Percentiles rank a stretch among this genome's conserved stretches.
Conservation (phyloP, 2,888 invertebrate genomes). For the Diadegma fenestrale region DNA sequence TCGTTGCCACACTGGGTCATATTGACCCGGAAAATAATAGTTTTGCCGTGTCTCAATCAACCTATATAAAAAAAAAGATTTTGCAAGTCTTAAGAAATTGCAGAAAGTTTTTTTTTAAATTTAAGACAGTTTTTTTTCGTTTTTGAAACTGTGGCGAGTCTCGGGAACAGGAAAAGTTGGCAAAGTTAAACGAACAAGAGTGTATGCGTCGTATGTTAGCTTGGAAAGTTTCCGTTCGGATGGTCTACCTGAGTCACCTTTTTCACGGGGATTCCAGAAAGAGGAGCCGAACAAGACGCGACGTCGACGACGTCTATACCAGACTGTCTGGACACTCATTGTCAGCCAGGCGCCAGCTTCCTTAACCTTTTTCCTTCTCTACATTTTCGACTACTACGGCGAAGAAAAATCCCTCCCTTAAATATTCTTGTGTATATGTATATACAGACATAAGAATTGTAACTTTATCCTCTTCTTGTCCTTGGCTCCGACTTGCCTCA, state of each 20-base stretch:
- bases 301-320: slow-evolving; percentile 28
- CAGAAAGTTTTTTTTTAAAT: neutral
- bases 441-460: slow-evolving; percentile 10
- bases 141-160: neutral
- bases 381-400: slow-evolving; percentile 21
- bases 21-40: no score
- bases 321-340: slow-evolving; percentile 75
- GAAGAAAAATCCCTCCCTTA: slow-evolving; percentile 36
- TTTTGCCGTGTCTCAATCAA: no score
- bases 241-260: slow-evolving; percentile 73
- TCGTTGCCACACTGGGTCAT: no score
- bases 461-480: slow-evolving; percentile 31
- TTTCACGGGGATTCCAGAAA: slow-evolving; percentile 70
- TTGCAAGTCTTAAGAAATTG: neutral
- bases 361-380: slow-evolving; percentile 62
- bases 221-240: slow-evolving; percentile 41
- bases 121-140: neutral
- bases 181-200: neutral
- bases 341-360: slow-evolving; percentile 77
- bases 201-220: slow-evolving; percentile 24
- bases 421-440: slow-evolving; percentile 8
- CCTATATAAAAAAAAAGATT: neutral
- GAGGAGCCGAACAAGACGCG: slow-evolving; percentile 60
- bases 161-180: neutral
- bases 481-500: slow-evolving; percentile 58